Percentiles rank a stretch among this genome's conserved stretches.
Conservation (phyloP, 92 coral and sea anemone species). For the Galaxea fascicularis region DNA sequence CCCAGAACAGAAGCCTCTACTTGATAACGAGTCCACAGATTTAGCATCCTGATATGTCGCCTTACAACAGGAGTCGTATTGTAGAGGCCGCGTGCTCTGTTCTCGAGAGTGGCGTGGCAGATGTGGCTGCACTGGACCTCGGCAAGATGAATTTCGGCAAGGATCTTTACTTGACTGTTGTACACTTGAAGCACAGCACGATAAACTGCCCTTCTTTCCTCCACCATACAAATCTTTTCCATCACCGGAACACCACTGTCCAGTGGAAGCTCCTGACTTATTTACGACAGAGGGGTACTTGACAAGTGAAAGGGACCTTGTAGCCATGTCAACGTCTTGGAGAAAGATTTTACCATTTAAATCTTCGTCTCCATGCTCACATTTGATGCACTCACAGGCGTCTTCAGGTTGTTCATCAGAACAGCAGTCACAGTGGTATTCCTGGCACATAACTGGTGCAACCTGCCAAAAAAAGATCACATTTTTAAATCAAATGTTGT, state of each 20-base stretch:
- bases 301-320: background rate
- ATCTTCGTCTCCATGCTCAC: conserved; percentile 69
- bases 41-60: background rate
- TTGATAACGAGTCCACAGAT: conserved; percentile 3
- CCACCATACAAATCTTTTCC: background rate
- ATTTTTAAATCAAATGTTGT: background rate
- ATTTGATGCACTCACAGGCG: conserved; percentile 66
- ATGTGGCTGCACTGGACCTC: too few relatives aligned
- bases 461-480: background rate
- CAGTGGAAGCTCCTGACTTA: background rate
- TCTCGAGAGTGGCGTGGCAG: background rate
- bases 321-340: background rate
- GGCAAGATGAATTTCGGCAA: too few relatives aligned
- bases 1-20: conserved; percentile 15
- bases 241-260: background rate
- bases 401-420: conserved; percentile 74
- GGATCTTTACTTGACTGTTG: too few relatives aligned
- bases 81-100: background rate
- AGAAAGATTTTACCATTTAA: background rate
- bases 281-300: background rate
- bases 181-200: background rate
- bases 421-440: conserved; percentile 78
- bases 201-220: background rate
- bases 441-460: conserved; percentile 65
- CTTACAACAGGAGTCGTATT: background rate